Conservation (phyloP, 2,888 invertebrate genomes). For the Nipponacmea schrenckii region DNA sequence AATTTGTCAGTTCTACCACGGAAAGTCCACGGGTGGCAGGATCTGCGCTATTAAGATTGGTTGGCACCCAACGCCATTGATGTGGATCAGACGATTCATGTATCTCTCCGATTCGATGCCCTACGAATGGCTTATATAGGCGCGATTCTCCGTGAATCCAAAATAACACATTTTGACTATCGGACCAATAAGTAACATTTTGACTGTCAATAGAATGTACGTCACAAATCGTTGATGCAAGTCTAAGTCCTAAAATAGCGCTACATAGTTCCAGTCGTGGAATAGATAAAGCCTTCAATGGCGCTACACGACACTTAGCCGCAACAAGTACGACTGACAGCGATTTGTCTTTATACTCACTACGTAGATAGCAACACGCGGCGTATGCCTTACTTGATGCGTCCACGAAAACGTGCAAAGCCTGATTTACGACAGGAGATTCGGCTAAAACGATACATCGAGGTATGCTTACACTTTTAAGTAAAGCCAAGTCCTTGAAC, state of each 20-base stretch:
- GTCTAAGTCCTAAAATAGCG: too few species aligned
- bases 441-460: too few species aligned
- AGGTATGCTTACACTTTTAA: too few species aligned
- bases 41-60: constrained; percentile 19
- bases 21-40: constrained; percentile 11
- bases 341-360: too few species aligned
- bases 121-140: constrained; percentile 20
- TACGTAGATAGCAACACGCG: too few species aligned
- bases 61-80: constrained; percentile 20
- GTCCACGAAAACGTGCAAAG: too few species aligned
- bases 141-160: constrained; percentile 17
- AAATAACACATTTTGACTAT: constrained; percentile 21
- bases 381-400: too few species aligned
- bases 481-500: too few species aligned
- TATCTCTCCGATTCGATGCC: constrained; percentile 4
- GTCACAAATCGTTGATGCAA: not conserved
- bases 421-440: too few species aligned
- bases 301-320: too few species aligned
- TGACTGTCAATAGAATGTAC: constrained; percentile 14
- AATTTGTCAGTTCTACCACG: constrained; percentile 1
- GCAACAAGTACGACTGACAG: constrained; percentile 9
- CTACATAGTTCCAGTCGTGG: constrained; percentile 15
- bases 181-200: constrained; percentile 18
- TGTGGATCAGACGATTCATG: constrained; percentile 14
- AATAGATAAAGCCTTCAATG: constrained; percentile 5